A percentile compares a stretch with the other conserved stretches of the same genome.
Evolutionary conservation across 1,140 invertebrate genomes (phyloP).

Genomic region (Drosophila willistoni): DNA sequence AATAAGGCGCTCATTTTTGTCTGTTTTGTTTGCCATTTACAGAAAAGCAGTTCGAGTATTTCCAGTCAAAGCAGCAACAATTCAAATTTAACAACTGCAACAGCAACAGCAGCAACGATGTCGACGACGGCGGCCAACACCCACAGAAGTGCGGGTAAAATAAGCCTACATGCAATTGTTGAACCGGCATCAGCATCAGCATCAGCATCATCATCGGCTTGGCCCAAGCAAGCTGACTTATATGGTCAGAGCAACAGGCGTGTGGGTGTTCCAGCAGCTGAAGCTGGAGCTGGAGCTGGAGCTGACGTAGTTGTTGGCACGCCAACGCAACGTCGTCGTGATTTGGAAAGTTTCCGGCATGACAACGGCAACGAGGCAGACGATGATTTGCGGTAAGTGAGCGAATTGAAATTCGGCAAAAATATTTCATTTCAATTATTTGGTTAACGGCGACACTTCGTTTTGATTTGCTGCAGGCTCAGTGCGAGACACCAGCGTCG

Average conservation of each 20-base stretch:
- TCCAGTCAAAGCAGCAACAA: constrained; percentile 79
- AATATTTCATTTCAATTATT: constrained; percentile 56
- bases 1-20: constrained; percentile 40
- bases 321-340: constrained; percentile 78
- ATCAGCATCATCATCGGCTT: constrained; percentile 59
- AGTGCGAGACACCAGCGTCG: constrained; percentile 74
- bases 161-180: constrained; percentile 83
- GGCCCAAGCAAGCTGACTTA: constrained; percentile 77
- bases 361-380: constrained; percentile 49
- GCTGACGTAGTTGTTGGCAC: constrained; percentile 47
- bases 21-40: constrained; percentile 61
- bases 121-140: constrained; percentile 59
- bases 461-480: constrained; percentile 51
- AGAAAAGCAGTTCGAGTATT: constrained; percentile 82
- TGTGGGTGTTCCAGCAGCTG: constrained; percentile 58
- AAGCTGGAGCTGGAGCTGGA: constrained; percentile 39
- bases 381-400: constrained; percentile 78
- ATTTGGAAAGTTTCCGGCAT: constrained; percentile 83
- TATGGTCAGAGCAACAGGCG: constrained; percentile 68
- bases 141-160: constrained; percentile 78
- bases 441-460: constrained; percentile 12
- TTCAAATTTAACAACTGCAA: constrained; percentile 72
- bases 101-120: constrained; percentile 39
- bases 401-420: constrained; percentile 31
- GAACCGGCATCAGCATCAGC: constrained; percentile 59